Conservation (phyloP, 2,888 invertebrate species). For the Phlogophora meticulosa region DNA sequence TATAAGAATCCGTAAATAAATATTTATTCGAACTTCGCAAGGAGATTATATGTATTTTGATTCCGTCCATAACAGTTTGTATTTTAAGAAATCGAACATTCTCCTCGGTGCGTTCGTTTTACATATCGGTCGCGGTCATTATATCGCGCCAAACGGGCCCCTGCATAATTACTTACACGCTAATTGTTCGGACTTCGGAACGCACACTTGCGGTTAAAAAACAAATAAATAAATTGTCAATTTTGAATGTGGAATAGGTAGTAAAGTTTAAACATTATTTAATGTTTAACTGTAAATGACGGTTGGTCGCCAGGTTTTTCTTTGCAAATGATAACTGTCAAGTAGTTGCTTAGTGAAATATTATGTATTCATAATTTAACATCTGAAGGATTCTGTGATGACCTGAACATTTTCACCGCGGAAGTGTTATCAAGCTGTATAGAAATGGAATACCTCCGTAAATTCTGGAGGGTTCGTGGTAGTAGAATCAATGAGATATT, state of each 20-base stretch:
- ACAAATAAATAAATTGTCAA: conserved; percentile 53
- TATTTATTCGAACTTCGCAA: conserved; percentile 5
- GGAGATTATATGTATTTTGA: conserved; percentile 30
- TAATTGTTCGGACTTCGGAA: conserved; percentile 80
- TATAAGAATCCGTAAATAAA: conserved; percentile 15
- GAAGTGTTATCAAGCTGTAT: too few species aligned
- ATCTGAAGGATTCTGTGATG: too few species aligned
- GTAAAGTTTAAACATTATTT: conserved; percentile 38
- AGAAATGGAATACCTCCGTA: too few species aligned
- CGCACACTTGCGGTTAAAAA: conserved; percentile 58
- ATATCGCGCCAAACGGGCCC: conserved; percentile 77
- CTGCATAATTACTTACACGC: conserved; percentile 82
- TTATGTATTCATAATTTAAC: background rate
- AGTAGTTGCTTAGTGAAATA: background rate
- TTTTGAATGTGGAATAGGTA: conserved; percentile 47
- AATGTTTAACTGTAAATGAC: conserved; percentile 31
- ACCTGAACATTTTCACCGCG: too few species aligned
- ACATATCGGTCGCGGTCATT: conserved; percentile 80
- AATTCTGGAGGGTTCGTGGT: too few species aligned
- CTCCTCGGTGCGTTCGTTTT: conserved; percentile 71
- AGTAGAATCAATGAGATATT: too few species aligned
- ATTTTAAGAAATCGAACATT: conserved; percentile 65
- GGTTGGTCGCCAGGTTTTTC: conserved; percentile 26
- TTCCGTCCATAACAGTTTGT: conserved; percentile 40
- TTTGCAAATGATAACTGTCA: conserved; percentile 8